phyloP scores from a whole-genome alignment of 2,888 invertebrate species.

The Athalia cordata region DNA sequence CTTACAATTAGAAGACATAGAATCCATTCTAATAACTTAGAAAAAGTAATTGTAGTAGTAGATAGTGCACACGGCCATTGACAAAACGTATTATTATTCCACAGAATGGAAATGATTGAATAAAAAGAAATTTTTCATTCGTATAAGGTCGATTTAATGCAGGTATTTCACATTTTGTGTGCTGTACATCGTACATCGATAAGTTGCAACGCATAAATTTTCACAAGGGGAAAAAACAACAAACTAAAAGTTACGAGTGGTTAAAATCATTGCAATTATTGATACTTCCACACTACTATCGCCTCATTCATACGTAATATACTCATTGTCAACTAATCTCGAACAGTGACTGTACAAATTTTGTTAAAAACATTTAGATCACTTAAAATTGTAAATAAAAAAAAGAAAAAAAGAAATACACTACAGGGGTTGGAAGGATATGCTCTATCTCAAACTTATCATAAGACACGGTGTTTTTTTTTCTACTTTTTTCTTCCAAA shows the following conservation, averaged over 20 bases:
- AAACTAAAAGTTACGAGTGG: neutral
- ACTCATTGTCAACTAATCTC: neutral
- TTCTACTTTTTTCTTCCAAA: neutral
- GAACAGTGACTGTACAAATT: conserved; percentile 17
- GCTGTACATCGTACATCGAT: too few relatives aligned
- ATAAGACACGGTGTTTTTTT: neutral
- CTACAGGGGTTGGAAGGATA: neutral
- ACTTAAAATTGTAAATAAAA: neutral
- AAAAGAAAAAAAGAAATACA: neutral
- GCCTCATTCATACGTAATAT: neutral
- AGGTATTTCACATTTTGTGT: too few relatives aligned
- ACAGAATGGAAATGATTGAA: neutral
- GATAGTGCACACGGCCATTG: conserved; percentile 35
- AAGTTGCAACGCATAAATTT: neutral
- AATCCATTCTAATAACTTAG: conserved; percentile 11
- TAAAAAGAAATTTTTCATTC: neutral
- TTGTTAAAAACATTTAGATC: neutral
- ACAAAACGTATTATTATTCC: conserved; percentile 13
- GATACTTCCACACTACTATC: neutral
- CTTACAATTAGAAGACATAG: neutral
- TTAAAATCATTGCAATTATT: neutral
- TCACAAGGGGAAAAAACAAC: neutral
- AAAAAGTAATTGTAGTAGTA: conserved; percentile 1
- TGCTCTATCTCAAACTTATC: neutral
- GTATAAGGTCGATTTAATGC: neutral